A percentile compares a stretch with the other conserved stretches of the same genome.
Conservation (phyloP, 2,113 vertebrate genomes). For the Stigmatopora nigra region DNA sequence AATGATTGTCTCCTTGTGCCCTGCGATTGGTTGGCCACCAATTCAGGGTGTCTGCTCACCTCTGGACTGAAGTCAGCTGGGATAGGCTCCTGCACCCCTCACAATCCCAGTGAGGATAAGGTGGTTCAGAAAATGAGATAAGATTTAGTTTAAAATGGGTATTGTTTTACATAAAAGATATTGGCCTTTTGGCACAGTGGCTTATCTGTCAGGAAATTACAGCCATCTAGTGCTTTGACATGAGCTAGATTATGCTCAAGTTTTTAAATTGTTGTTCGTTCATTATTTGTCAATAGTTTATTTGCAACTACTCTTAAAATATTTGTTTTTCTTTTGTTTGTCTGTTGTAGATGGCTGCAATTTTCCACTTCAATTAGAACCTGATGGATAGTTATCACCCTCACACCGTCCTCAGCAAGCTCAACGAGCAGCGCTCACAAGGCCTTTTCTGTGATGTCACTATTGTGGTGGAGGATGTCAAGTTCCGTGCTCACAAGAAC, state of each 20-base stretch:
- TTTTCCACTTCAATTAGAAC: conserved; percentile 77
- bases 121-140: no score
- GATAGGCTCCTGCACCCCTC: no score
- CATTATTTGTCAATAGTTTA: conserved; percentile 7
- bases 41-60: no score
- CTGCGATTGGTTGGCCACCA: no score
- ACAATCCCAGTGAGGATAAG: no score
- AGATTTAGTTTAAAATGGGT: no score
- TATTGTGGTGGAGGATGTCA: conserved; percentile 95
- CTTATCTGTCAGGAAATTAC: conserved; percentile 35
- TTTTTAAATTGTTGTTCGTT: background rate
- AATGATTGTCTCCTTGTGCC: no score
- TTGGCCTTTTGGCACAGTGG: conserved; percentile 5
- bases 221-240: conserved; percentile 68
- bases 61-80: no score
- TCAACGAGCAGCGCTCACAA: conserved; percentile 91
- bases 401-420: conserved; percentile 81
- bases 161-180: background rate
- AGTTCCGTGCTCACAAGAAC: conserved; percentile 95
- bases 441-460: conserved; percentile 95
- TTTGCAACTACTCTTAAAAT: background rate
- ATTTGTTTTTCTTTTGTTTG: conserved; percentile 8
- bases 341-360: conserved; percentile 85
- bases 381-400: conserved; percentile 87
- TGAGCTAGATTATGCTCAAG: conserved; percentile 1